Base-by-base conservation (phyloP, 2,113 vertebrate species). In the Phodopus roborovskii region DNA sequence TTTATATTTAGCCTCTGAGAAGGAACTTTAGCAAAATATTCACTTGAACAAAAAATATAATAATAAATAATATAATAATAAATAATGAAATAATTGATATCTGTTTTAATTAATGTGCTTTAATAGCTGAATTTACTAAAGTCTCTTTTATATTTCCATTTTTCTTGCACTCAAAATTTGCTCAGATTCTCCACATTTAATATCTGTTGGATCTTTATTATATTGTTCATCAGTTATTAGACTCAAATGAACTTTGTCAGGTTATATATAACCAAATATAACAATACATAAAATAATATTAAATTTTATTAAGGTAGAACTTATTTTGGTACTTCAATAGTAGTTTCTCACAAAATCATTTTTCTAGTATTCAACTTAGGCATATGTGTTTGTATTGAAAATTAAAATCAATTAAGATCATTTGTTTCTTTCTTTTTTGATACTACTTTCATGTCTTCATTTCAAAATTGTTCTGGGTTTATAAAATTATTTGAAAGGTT, bases 381-480 rank as follows among this genome's bases (percentile, higher is more conserved):
- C 7, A 28, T 79, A n/a, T 73, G 20, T 86, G 10, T 56, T 7
- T 56, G 17, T 88, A 60, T 87, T 93, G 50, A 81, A 70, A 88
- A 83, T n/a, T 87, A 42, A 83, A 26, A 74, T 90, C 10, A 81
- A 15, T 66, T 33, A 45, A 45, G 45, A 45, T 82, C n/a, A 94
- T 39, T 33, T 33, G 42, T 39, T 4, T 88, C 88, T 45, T 28
- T 56, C 53, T 50, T 81, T 64, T 70, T 30, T 33, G 26, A 87
- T 89, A 86, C 64, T 83, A 22, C 81, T 48, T 96, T 81, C n/a
- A n/a, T 92, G 30, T 36, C 90, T 90, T 94, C 22, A 28, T 83
- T 88, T 92, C 17, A 91, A 78, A 83, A 39, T 77, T 78, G 33
- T 66, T 45, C 42, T 84, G 7, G 26, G 7, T 60, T 89, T 71